These are phyloP conservation scores for Erethizon dorsatum DNA, from an alignment of 2,797 vertebrate species.

Conservation along the genomic window DNA sequence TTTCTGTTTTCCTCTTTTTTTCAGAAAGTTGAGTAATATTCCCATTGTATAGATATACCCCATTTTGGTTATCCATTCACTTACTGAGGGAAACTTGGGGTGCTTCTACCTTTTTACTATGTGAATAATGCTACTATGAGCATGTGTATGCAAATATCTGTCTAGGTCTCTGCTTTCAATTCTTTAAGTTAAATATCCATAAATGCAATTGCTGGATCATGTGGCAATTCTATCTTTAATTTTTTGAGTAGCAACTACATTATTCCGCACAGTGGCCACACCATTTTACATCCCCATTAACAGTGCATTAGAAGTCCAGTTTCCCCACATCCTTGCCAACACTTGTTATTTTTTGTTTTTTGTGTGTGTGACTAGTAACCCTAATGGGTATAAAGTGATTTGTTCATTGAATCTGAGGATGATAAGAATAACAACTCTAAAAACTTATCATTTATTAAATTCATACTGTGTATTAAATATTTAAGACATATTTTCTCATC, in stretches of 20 bases:
- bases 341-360: not conserved
- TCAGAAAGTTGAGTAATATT: not conserved
- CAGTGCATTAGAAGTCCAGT: not conserved
- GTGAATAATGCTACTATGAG: not conserved
- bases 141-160: not conserved
- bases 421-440: not conserved
- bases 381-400: not conserved
- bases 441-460: conserved; percentile 16
- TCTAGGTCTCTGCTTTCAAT: not conserved
- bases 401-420: not conserved
- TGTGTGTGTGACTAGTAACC: not conserved
- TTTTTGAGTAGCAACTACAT: not conserved
- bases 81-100: not conserved
- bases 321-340: not conserved
- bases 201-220: not conserved
- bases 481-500: not conserved
- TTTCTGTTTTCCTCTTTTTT: not conserved
- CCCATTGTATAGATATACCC: too few species aligned
- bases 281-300: not conserved
- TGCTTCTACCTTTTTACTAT: not conserved
- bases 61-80: not conserved
- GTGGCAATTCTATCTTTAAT: not conserved
- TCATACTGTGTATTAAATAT: not conserved
- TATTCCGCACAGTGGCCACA: not conserved
- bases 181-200: not conserved